Conservation (phyloP, 1,140 invertebrate genomes). For the Hyposmocoma kahamanoa region DNA sequence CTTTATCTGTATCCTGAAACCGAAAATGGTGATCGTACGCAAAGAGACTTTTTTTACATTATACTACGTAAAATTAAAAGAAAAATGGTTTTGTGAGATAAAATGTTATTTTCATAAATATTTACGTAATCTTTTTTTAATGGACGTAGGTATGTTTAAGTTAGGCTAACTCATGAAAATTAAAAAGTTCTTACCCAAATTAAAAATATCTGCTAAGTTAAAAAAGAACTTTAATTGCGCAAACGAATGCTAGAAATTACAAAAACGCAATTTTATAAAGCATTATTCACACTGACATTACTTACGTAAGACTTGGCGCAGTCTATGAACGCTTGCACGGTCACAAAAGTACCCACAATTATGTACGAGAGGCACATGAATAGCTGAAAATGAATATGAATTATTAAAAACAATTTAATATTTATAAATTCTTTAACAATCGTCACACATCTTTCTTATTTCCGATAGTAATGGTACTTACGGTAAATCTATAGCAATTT, state of each 20-base stretch:
- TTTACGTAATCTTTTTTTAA: too few relatives aligned
- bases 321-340: slow-evolving; percentile 22
- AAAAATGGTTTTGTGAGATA: too few relatives aligned
- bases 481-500: slow-evolving; percentile 28
- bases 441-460: background rate
- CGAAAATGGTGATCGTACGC: too few relatives aligned
- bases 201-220: background rate
- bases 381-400: slow-evolving; percentile 20
- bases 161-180: background rate
- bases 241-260: too few relatives aligned
- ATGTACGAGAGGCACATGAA: slow-evolving; percentile 12
- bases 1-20: slow-evolving; percentile 18
- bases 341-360: slow-evolving; percentile 18
- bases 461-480: slow-evolving; percentile 20
- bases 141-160: too few relatives aligned
- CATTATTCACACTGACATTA: background rate
- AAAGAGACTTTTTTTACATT: too few relatives aligned
- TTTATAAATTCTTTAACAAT: background rate
- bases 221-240: too few relatives aligned
- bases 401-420: background rate
- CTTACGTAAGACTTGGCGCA: slow-evolving; percentile 16
- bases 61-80: too few relatives aligned
- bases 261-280: too few relatives aligned
- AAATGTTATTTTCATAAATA: too few relatives aligned
- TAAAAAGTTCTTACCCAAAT: background rate